phyloP scores from a whole-genome alignment of 2,797 vertebrate species.

The Myotis planiceps region DNA sequence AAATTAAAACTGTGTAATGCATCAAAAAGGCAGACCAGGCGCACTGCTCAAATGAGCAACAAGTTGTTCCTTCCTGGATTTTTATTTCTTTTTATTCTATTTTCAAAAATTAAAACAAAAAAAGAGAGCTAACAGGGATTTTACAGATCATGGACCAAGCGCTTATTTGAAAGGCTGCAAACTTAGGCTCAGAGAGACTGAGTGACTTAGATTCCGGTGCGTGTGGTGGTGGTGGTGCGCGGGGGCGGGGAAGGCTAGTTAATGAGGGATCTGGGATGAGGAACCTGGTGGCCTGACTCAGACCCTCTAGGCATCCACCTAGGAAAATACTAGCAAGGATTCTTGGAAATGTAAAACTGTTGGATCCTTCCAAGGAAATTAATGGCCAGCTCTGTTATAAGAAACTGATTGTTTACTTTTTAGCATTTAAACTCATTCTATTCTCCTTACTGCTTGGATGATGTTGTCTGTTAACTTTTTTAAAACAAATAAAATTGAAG shows the following conservation, averaged over 20 bases:
- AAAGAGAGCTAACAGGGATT: background rate
- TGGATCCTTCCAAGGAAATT: background rate
- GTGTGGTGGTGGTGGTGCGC: background rate
- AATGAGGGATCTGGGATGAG: background rate
- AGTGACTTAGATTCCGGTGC: background rate
- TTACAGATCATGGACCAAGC: background rate
- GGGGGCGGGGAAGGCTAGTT: rapidly evolving
- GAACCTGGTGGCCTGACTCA: background rate
- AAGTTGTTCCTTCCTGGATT: background rate
- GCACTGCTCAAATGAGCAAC: background rate
- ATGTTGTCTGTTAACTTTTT: background rate
- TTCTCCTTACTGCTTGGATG: background rate
- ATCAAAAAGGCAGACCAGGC: background rate
- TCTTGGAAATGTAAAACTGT: background rate
- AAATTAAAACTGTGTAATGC: background rate
- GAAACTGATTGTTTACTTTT: background rate
- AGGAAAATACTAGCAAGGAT: slow-evolving; percentile 13
- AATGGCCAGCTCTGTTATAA: background rate
- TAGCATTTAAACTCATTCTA: background rate
- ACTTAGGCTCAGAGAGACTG: background rate
- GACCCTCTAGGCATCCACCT: background rate
- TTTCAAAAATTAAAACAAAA: background rate
- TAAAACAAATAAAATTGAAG: background rate
- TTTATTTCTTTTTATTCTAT: background rate
- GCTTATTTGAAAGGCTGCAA: background rate